Evolutionary conservation across 2,888 invertebrate species (phyloP).

Genomic region (Lasioglossum lativentre): DNA sequence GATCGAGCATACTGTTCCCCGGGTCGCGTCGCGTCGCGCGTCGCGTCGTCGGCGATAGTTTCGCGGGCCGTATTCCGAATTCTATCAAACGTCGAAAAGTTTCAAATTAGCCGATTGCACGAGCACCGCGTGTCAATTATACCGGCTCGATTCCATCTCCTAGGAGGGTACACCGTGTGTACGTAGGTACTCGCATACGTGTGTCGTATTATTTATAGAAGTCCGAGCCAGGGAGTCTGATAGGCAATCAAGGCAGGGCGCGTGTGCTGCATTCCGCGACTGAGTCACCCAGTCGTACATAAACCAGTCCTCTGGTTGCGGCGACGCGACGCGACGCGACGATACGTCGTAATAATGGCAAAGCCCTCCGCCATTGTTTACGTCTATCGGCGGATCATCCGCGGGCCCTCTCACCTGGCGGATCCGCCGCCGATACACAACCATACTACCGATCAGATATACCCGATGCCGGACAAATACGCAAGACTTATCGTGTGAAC

Average conservation of each 20-base stretch:
- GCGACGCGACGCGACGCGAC: slow-evolving; percentile 33
- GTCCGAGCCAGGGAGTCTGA: slow-evolving; percentile 70
- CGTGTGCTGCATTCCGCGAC: slow-evolving; percentile 76
- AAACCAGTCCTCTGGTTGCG: slow-evolving; percentile 59
- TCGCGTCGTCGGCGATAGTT: background rate
- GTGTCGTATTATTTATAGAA: slow-evolving; percentile 74
- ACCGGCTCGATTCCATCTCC: slow-evolving; percentile 49
- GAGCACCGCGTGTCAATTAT: slow-evolving; percentile 46
- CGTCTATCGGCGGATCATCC: slow-evolving; percentile 54
- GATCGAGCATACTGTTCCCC: too few relatives aligned
- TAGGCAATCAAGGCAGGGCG: slow-evolving; percentile 79
- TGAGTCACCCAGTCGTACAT: slow-evolving; percentile 73
- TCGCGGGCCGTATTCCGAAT: background rate
- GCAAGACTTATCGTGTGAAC: slow-evolving; percentile 45
- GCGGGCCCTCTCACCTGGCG: slow-evolving; percentile 30
- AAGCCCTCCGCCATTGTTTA: slow-evolving; percentile 63
- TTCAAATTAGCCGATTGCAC: slow-evolving; percentile 30
- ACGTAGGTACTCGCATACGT: slow-evolving; percentile 35
- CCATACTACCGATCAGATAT: slow-evolving; percentile 28
- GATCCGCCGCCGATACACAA: slow-evolving; percentile 18
- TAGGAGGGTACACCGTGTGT: background rate
- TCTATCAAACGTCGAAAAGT: background rate
- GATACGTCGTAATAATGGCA: slow-evolving; percentile 64
- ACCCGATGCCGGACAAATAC: slow-evolving; percentile 38
- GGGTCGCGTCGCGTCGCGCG: too few relatives aligned